Evolutionary conservation across 2,113 vertebrate genomes (phyloP), one percentile per base, ranked within the genome.

Genomic region (Poecilia latipinna): DNA sequence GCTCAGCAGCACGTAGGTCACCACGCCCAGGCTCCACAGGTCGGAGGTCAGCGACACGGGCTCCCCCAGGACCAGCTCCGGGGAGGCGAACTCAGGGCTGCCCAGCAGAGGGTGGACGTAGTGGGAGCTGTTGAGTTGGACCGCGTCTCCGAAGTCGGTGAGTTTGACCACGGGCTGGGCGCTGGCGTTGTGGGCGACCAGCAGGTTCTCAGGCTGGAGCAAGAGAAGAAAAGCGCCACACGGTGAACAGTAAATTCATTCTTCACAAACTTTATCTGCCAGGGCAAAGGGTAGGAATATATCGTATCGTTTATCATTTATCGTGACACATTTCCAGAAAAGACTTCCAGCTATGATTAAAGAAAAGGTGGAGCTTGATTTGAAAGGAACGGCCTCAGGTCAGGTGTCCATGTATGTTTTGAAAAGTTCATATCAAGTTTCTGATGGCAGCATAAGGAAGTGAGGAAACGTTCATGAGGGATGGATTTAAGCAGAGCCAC

Each of bases 1-100:
- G 75, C 98, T 98, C 88, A 99, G 96, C 94, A 98, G 96, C 88
- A 99, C 97, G 1, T 99, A 99, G 0, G 97, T 94, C 89, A 99
- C 96, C 93, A 99, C 98, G 54, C 98, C 98, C 77, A 97, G 92
- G 82, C 98, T 97, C 98, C 98, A 99, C 48, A 96, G 91, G 91
- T 99, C 98, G 8, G 97, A 97, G 91, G 96, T 96, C 87, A 97
- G 95, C 79, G 95, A 96, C 93, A 97, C 96, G 10, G 97, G 95
- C 89, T 99, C 96, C 85, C 97, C 98, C 2, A 99, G 95, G 86
- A 99, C 96, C 94, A 99, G 91, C 93, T 99, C 98, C 4, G 98
- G 98, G 90, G 98, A 95, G 66, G 97, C 96, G 67, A 99, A 99
- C 91, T 99, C 98, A 3, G 97, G 97, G 93, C 96, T 99, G 92